Conservation (phyloP, 2,888 invertebrate species). For the Eupithecia inturbata region DNA sequence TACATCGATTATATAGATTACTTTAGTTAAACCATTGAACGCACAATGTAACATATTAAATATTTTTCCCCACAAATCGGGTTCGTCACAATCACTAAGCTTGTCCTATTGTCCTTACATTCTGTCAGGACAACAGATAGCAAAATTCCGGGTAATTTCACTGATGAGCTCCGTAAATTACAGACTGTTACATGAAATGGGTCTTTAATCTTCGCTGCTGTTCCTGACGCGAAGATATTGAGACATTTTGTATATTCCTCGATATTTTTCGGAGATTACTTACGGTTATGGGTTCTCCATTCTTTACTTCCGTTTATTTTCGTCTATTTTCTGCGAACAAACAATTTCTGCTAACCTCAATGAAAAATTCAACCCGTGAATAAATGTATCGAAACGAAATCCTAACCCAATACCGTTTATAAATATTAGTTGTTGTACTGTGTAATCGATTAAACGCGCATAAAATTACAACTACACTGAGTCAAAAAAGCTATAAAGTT, state of each 20-base stretch:
- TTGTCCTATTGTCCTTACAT: conserved; percentile 9
- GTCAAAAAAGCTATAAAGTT: not conserved
- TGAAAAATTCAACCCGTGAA: conserved; percentile 23
- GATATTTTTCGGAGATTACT: conserved; percentile 14
- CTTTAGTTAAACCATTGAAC: not conserved
- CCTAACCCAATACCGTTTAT: conserved; percentile 18
- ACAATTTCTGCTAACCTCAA: conserved; percentile 8
- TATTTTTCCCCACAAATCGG: not conserved
- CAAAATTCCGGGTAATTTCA: conserved; percentile 37
- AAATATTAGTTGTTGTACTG: not conserved
- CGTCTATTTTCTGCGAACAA: conserved; percentile 1
- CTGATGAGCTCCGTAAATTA: conserved; percentile 42
- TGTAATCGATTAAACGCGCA: not conserved
- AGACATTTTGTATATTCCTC: conserved; percentile 26
- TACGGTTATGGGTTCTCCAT: not conserved
- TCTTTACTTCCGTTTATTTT: conserved; percentile 12
- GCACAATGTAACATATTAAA: not conserved
- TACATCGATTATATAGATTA: not conserved
- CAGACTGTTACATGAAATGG: conserved; percentile 38
- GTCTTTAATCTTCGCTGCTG: conserved; percentile 37
- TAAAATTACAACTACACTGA: not conserved
- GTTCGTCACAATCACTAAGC: not conserved
- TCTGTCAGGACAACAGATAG: conserved; percentile 20
- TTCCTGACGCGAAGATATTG: conserved; percentile 33
- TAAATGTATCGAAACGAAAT: conserved; percentile 18